Base-by-base conservation (phyloP, 1,140 invertebrate genomes). In the Phenacoccus solenopsis region DNA sequence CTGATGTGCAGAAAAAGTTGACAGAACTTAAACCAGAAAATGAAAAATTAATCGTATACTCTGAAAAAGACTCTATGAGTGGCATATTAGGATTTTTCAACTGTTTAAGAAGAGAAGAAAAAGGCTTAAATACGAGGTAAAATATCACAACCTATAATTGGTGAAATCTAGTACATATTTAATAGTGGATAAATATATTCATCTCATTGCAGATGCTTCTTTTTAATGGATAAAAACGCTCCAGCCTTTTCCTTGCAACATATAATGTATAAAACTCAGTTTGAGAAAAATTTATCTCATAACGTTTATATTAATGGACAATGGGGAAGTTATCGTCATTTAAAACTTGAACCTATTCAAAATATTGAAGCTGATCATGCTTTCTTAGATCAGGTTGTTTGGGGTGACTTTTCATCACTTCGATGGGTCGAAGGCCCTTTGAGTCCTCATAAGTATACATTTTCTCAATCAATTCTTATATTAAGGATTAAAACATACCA, bases 71-170 rank as follows among this genome's bases (percentile, higher is more conserved):
- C 71, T 77, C 78, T 16, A 77, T 84, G 1, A 90, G 84, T 79
- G 95, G 95, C 25, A 79, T 95, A 20, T 75, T 96, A 21, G 95
- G 95, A 12, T 78, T 98, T 20, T 82, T 87, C 0, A 90, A 90
- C 67, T 91, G 89, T 75, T 72, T 91, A 0, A 79, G 85, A 71
- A 85, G 81, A 75, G 90, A 92, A 75, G 87, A 69, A 82, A 86
- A 72, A 78, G 85, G 12, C 78, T 67, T 25, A 74, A 73, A 75
- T 77, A 72, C 25, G 67, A 70, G 49, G 12, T 76, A 10, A 71
- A 27, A 13, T 32, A 32, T 7, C 30, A 32, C 30, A 32, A 13
- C 13, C 13, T 5, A 32, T 32, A 32, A 32, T 32, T 32, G 5
- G 5, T 32, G 30, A 5, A 32, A 7, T 13, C 5, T 13, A 32